A percentile compares a stretch with the other conserved stretches of the same genome.
Evolutionary conservation across 1,140 invertebrate genomes (phyloP).

Genomic region (Sinella curviseta): DNA sequence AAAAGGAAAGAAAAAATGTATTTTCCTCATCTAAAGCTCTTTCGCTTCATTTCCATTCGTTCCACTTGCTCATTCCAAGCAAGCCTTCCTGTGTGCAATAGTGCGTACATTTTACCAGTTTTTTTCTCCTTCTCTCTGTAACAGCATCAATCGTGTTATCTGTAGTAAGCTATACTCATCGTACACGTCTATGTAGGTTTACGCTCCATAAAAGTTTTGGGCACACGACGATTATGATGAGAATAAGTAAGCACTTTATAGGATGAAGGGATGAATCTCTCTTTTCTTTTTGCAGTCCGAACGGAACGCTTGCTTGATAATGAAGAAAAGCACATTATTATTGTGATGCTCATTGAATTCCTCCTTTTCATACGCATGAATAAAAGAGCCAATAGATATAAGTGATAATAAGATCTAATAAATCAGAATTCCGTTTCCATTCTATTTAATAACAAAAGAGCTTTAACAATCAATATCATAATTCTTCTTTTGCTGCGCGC

Average conservation of each 20-base stretch:
- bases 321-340: not conserved
- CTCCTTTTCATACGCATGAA: not conserved
- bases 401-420: slow-evolving; percentile 10
- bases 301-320: not conserved
- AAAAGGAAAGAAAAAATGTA: not conserved
- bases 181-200: no score
- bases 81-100: no score
- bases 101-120: no score
- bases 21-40: no score
- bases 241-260: not conserved
- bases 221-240: not conserved
- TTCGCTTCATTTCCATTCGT: not conserved
- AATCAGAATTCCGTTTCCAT: slow-evolving; percentile 24
- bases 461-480: slow-evolving; percentile 12
- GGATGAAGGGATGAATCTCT: not conserved
- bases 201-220: not conserved
- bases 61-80: slow-evolving; percentile 22
- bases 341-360: not conserved
- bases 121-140: no score
- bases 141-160: no score
- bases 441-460: slow-evolving; percentile 9
- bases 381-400: slow-evolving; percentile 4
- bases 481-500: not conserved
- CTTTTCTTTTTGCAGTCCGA: not conserved
- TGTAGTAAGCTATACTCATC: no score